Conservation (phyloP, 53 echinoderm and acorn worm genomes). For the Patiria pectinifera region DNA sequence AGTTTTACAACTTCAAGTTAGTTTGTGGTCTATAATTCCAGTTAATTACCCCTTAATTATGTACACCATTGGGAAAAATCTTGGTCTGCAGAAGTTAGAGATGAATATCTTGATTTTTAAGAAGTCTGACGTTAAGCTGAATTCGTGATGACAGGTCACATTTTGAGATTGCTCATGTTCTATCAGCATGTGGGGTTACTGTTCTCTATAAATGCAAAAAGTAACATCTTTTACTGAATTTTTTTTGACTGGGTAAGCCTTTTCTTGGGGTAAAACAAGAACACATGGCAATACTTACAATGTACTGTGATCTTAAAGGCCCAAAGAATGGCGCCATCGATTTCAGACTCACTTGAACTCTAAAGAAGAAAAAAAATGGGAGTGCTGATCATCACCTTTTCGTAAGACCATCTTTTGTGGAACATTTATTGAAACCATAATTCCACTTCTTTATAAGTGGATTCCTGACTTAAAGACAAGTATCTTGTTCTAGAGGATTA, state of each 20-base stretch:
- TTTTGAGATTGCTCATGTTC: neutral
- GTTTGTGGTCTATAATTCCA: no score
- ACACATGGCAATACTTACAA: conserved; percentile 32
- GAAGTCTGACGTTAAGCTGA: no score
- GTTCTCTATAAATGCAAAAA: neutral
- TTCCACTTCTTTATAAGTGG: no score
- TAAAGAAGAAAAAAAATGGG: neutral
- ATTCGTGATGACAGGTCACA: neutral
- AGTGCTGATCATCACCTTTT: neutral
- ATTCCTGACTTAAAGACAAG: no score
- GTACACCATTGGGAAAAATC: no score
- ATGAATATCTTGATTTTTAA: no score
- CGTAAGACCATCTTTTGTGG: neutral
- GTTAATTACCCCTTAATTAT: neutral
- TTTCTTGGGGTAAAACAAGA: neutral
- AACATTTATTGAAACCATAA: no score
- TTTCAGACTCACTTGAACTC: conserved; percentile 2
- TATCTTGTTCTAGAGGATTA: neutral
- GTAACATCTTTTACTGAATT: neutral
- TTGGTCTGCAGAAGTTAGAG: no score
- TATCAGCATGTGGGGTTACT: neutral
- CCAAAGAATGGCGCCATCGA: conserved; percentile 53
- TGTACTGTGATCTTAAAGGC: conserved; percentile 13
- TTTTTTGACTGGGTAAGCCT: neutral
- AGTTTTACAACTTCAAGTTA: no score